Evolutionary conservation across 2,797 vertebrate species (phyloP), one percentile per base, ranked within the genome.

Genomic region (Dendrocincla tyrannina): DNA sequence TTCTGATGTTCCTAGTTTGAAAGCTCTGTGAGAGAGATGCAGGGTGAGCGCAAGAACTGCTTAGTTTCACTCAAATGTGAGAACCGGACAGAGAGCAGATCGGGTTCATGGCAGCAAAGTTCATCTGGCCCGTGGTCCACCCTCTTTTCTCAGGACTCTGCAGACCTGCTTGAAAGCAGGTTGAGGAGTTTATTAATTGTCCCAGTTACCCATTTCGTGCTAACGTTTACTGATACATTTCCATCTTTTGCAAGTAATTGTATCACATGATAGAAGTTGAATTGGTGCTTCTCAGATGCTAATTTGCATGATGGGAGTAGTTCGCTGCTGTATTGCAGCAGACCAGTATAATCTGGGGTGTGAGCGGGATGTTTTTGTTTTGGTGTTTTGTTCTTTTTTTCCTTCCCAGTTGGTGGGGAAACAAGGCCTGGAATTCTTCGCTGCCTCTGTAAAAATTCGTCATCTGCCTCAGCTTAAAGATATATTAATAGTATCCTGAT

Each of bases 401-500:
- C 20, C 44, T 46, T 20, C 44, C 60, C 23, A 32, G 2, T 39
- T 91, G 25, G 7, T 63, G 46, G 30, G 27, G 44, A 68, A 73
- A 60, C 33, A 63, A 52, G 67, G 55, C 80, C 73, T 82, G 58
- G 62, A 59, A 78, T 93, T 93, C 85, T 84, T 88, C 35, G 32
- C 46, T 93, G 70, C 83, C 47, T 87, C 70, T 16, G 3, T 85
- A 73, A 86, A 94, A 94, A 84, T 41, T 62, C 94, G 67, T 89
- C 76, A 82, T 93, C 88, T 94, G 67, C 75, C 52, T 60, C 49
- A 79, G 76, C 62, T 88, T 93, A 69, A 86, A 94, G 80, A 46
- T 82, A 20, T 53, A 92, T 94, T 93, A 86, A 82, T 94, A 94
- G 85, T 60, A 76, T 75, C 62, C 52, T 90, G 83, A 86, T 90